Conservation (phyloP, 1,140 invertebrate genomes). For the Drosophila sproati region DNA sequence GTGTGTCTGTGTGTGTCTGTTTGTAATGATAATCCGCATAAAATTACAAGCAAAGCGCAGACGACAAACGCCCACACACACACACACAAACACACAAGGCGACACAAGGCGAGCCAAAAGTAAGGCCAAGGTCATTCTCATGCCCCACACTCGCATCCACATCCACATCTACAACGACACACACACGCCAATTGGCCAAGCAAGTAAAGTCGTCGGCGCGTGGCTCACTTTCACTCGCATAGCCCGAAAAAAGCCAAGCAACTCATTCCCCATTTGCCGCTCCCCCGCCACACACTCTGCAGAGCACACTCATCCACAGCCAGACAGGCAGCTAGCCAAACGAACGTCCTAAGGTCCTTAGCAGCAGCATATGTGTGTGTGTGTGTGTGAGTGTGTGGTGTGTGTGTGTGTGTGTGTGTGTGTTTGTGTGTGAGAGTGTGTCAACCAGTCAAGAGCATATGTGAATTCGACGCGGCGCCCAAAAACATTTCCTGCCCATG, state of each 20-base stretch:
- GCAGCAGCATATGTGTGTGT: slow-evolving; percentile 35
- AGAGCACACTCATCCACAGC: slow-evolving; percentile 1
- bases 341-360: slow-evolving; percentile 53
- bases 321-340: slow-evolving; percentile 57
- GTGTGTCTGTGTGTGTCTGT: slow-evolving; percentile 31
- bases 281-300: not conserved
- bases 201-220: slow-evolving; percentile 64
- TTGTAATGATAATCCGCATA: slow-evolving; percentile 80
- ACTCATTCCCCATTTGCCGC: not conserved
- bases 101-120: slow-evolving; percentile 58
- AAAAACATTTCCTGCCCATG: slow-evolving; percentile 51
- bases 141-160: slow-evolving; percentile 17
- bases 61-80: slow-evolving; percentile 45
- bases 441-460: slow-evolving; percentile 75
- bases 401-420: slow-evolving; percentile 19
- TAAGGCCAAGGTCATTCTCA: slow-evolving; percentile 79
- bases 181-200: slow-evolving; percentile 72
- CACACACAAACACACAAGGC: slow-evolving; percentile 21
- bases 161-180: slow-evolving; percentile 34
- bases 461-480: slow-evolving; percentile 61
- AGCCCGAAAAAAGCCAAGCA: slow-evolving; percentile 32
- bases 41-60: slow-evolving; percentile 74
- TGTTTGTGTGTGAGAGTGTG: slow-evolving; percentile 44
- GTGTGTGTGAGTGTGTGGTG: slow-evolving; percentile 1
- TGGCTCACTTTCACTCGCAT: slow-evolving; percentile 68